Evolutionary conservation across 2,113 vertebrate genomes (phyloP), one percentile per base, ranked within the genome.

Genomic region (Equus quagga): DNA sequence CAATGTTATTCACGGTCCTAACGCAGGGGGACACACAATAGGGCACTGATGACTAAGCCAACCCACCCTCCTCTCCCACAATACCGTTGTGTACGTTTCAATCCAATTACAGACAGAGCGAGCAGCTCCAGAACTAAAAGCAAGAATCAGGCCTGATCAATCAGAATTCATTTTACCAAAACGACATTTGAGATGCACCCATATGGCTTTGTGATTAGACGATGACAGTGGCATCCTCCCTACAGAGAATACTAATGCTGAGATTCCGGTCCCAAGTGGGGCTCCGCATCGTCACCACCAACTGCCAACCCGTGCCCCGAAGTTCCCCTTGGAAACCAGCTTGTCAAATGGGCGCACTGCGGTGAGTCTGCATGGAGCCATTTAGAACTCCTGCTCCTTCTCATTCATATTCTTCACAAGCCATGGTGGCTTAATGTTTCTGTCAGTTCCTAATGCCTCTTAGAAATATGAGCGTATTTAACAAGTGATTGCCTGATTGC

Each of bases 401-500:
- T 94, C 89, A n/a, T 73, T 28, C 26, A 0, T 85, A 88, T 84
- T 64, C 89, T 82, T 49, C 67, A 72, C 33, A n/a, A 78, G 85
- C 2, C 21, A 91, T 0, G 56, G 91, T 0, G 9, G n/a, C 36
- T 4, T 2, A 28, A 21, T 28, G 56, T 23, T 79, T 49, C 88
- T 86, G 84, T 67, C 93, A 46, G 41, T n/a, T 18, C 62, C 84
- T 62, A 8, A 70, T 6, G 79, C 84, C 86, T 90, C 76, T 81
- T 54, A 86, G 96, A 91, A 94, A 91, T 17, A 60, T 1, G 21
- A 19, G 70, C 13, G 0, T 75, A 67, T 69, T 54, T 64, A 97
- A 65, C 94, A 96, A 88, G 93, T 3, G 88, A 31, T 14, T 70
- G 60, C 72, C 79, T 78, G 80, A 93, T 54, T 91, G 91, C 93